A percentile compares a stretch with the other conserved stretches of the same genome.
These are phyloP conservation scores for Dendrocincla fuliginosa DNA, from an alignment of 2,797 vertebrate genomes.

Conservation along the genomic window DNA sequence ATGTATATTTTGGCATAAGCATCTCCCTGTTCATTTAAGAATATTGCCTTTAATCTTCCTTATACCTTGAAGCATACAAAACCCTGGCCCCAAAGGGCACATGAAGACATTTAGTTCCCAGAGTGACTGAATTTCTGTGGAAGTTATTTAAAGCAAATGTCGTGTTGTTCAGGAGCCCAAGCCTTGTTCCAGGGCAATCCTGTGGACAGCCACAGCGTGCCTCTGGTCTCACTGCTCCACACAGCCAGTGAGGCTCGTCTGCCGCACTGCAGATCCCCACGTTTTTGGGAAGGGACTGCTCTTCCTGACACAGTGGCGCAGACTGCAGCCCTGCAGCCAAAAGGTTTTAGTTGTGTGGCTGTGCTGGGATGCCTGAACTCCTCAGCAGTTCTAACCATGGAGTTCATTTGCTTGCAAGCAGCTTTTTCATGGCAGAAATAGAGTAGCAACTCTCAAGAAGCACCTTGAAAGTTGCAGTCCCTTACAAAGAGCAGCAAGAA, in stretches of 20 bases:
- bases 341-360: not conserved
- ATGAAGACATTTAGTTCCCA: not conserved
- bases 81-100: not conserved
- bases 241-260: not conserved
- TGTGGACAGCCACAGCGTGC: not conserved
- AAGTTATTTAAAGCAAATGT: conserved; percentile 41
- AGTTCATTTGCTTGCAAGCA: not conserved
- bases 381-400: not conserved
- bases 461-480: not conserved
- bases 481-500: not conserved
- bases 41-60: conserved; percentile 44
- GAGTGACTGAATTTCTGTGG: not conserved
- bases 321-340: not conserved
- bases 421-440: not conserved
- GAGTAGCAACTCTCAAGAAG: not conserved
- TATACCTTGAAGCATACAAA: conserved; percentile 46
- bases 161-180: not conserved
- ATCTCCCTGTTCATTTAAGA: conserved; percentile 54
- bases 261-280: not conserved
- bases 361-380: not conserved
- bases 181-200: not conserved
- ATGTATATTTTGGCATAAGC: conserved; percentile 50
- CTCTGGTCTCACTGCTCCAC: not conserved
- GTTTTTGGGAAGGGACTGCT: not conserved
- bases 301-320: not conserved